These are phyloP conservation scores for Latrodectus elegans DNA, from an alignment of 2,888 invertebrate genomes.

Conservation along the genomic window DNA sequence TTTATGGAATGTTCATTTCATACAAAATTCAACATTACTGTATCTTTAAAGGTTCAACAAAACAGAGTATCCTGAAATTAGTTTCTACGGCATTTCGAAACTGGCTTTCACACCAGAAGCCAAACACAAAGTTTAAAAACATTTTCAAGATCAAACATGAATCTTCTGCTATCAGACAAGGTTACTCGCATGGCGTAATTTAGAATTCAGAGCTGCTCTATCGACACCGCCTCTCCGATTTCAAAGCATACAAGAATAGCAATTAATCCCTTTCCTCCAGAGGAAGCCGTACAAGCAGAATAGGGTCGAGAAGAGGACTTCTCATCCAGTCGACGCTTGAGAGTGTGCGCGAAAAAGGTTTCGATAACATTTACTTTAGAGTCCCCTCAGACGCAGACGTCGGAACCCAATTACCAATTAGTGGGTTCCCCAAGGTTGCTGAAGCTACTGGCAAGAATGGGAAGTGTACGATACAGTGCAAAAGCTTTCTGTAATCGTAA, in stretches of 20 bases:
- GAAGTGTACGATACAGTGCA: neutral
- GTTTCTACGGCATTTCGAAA: no score
- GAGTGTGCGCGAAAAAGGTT: neutral
- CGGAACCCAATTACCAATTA: neutral
- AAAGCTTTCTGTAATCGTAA: no score
- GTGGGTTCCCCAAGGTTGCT: neutral
- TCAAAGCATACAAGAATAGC: conserved; percentile 1
- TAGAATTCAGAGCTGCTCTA: neutral
- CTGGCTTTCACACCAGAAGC: no score
- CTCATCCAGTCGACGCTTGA: neutral
- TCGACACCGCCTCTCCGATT: neutral
- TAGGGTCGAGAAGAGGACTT: neutral
- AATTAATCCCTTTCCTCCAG: neutral
- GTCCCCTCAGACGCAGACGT: neutral
- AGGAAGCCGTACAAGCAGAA: neutral
- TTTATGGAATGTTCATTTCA: no score
- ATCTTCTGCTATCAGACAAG: no score
- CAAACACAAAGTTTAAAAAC: no score
- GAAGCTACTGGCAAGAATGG: neutral
- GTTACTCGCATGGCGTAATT: no score
- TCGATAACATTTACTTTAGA: neutral
- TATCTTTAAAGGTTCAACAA: no score
- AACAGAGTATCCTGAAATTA: no score
- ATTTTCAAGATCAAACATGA: no score
- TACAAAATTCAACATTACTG: no score